Base-by-base conservation (phyloP, 2,888 invertebrate genomes). In the Timema cristinae region DNA sequence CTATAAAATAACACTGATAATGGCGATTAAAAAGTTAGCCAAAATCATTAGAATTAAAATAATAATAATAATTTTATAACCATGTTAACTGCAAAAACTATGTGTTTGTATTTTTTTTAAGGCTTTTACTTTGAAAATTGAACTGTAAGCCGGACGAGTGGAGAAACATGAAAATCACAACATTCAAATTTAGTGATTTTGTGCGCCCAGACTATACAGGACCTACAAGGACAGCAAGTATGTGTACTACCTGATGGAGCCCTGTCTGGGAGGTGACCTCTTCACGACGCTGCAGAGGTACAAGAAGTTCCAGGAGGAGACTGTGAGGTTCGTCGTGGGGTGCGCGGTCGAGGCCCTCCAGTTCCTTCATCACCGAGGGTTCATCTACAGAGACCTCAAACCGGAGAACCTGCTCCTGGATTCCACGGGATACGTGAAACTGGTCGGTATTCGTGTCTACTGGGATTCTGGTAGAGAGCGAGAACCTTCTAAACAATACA, bases 201-300 rank as follows among this genome's bases (percentile, higher is more conserved):
- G n/a, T 32, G 32, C 4, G 32, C 32, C 32, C 32, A 95, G 95
- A 80, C 84, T 98, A 72, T 95, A 91, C 82, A 32, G 71, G 16
- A 73, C 73, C 90, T 97, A 91, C 82, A 92, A 92, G 79, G 97
- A 98, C 82, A 88, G 87, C 73, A 96, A 95, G 80, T 96, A 92
- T 81, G 91, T 98, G 2, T 98, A 97, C 81, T 95, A 97, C 85
- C 83, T 98, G 67, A 93, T 98, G 92, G 98, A 98, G 83, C 91
- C 93, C 0, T 95, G 97, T 78, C 86, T 98, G 70, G 97, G 97
- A 0, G 97, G 97, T 2, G 97, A 97, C 81, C 89, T 98, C 10
- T 98, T 96, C 94, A 94, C 95, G 1, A 89, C 96, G 15, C 87
- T 97, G 75, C 91, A 97, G 78, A 92, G 92, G 79, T 81, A 81